These are phyloP conservation scores for Sabatieria punctata DNA, from an alignment of 2,888 invertebrate species.

Conservation along the genomic window DNA sequence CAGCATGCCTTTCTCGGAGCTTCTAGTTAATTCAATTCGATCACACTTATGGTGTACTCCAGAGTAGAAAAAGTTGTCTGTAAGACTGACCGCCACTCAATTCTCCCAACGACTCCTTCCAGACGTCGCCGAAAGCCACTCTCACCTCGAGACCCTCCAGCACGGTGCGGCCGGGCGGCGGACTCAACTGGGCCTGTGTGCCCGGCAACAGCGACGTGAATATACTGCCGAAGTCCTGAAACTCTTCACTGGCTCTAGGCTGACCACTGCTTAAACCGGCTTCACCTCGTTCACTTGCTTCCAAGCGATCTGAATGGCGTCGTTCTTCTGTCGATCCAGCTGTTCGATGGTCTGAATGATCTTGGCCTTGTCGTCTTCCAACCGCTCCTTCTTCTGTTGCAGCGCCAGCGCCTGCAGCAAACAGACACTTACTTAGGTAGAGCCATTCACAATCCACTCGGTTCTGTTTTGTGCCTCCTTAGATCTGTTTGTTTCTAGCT, in stretches of 20 bases:
- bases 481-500: too few relatives aligned
- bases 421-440: too few relatives aligned
- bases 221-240: constrained; percentile 73
- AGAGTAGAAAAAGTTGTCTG: constrained; percentile 37
- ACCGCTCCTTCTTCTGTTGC: constrained; percentile 50
- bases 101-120: constrained; percentile 90
- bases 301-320: constrained; percentile 61
- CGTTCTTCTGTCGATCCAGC: constrained; percentile 75
- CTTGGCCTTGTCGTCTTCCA: constrained; percentile 55
- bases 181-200: constrained; percentile 64
- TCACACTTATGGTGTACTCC: constrained; percentile 5
- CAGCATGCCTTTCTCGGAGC: too few relatives aligned
- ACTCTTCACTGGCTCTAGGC: background rate
- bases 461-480: too few relatives aligned
- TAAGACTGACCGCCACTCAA: constrained; percentile 74
- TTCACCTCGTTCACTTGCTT: constrained; percentile 53
- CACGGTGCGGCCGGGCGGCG: constrained; percentile 51
- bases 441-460: too few relatives aligned
- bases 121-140: constrained; percentile 74
- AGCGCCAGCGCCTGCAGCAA: constrained; percentile 47
- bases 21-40: too few relatives aligned
- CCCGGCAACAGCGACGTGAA: constrained; percentile 78
- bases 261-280: constrained; percentile 6
- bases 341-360: constrained; percentile 60
- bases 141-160: constrained; percentile 74